These are phyloP conservation scores for Neodiprion pinetum DNA, from an alignment of 1,140 invertebrate species.

Conservation along the genomic window DNA sequence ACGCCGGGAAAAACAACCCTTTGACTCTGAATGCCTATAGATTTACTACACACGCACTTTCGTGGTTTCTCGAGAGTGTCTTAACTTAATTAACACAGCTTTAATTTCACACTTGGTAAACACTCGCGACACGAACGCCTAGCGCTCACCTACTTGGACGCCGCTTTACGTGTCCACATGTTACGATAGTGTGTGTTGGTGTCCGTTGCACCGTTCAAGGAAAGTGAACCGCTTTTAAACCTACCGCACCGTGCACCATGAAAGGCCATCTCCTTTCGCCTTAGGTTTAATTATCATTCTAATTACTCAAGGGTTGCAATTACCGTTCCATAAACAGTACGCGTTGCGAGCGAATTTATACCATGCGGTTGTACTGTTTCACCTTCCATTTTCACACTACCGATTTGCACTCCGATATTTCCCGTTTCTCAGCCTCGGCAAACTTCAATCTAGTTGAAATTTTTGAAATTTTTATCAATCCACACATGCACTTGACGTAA, in stretches of 20 bases:
- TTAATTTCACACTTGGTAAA: slow-evolving; percentile 36
- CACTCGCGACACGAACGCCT: not conserved
- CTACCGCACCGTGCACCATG: not conserved
- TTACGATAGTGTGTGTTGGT: not conserved
- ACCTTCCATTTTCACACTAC: no score
- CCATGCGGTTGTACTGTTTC: no score
- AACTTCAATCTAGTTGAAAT: no score
- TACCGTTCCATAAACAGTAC: not conserved
- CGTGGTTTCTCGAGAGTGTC: slow-evolving; percentile 27
- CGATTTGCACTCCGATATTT: no score
- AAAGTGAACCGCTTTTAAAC: not conserved
- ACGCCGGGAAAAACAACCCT: not conserved
- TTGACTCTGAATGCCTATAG: not conserved
- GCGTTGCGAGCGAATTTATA: no score
- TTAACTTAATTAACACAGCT: slow-evolving; percentile 39
- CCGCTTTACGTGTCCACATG: no score
- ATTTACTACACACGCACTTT: slow-evolving; percentile 21
- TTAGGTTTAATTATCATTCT: not conserved
- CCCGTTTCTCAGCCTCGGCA: no score
- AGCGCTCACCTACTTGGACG: no score
- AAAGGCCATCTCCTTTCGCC: not conserved
- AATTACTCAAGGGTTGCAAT: not conserved
- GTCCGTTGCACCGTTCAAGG: not conserved
- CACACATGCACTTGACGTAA: no score
- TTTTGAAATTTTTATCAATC: no score